Evolutionary conservation across 2,797 vertebrate species (phyloP), one percentile per base, ranked within the genome.

Genomic region (Pogonophryne albipinna): DNA sequence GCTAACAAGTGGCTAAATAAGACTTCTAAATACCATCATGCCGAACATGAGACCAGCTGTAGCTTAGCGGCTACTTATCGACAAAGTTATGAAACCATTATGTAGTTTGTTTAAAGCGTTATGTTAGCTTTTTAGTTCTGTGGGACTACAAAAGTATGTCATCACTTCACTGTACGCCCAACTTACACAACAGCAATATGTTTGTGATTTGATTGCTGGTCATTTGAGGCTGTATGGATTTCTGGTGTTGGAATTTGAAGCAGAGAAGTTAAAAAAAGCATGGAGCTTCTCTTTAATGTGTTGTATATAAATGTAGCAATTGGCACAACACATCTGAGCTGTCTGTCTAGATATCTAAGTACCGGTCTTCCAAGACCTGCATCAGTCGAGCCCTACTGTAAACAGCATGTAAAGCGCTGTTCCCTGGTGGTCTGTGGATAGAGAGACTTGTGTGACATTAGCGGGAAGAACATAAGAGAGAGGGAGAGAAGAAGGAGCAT

Each of bases 361-460:
- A 31, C 19, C 58, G n/a, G 19, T 27, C 27, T 27, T 27, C 27
- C 27, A 27, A 27, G 27, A 27, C 49, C 55, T 58, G 56, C n/a
- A 47, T 65, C 52, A 34, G 71, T 60, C 1, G 41, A 63, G 20
- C 58, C 56, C 4, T 42, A 46, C 66, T 50, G 76, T 63, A 53
- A 78, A 78, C 70, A 34, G 65, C 77, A 59, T 74, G 52, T 63
- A 47, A 67, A 74, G 47, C 8, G 2, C 58, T 47, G 51, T 60
- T 78, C 78, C 84, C 80, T 76, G 76, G 82, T 84, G 77, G 71
- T 86, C 83, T 72, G 69, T 57, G 68, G 67, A 86, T 68, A 72
- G 63, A 82, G 51, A 80, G 86, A 84, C 56, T 74, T 77, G 72
- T 83, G 74, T 71, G 50, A 81, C 69, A 79, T 74, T 41, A 77